A percentile compares a stretch with the other conserved stretches of the same genome.
Conservation (phyloP, 2,888 invertebrate genomes). For the Nymphalis polychloros region DNA sequence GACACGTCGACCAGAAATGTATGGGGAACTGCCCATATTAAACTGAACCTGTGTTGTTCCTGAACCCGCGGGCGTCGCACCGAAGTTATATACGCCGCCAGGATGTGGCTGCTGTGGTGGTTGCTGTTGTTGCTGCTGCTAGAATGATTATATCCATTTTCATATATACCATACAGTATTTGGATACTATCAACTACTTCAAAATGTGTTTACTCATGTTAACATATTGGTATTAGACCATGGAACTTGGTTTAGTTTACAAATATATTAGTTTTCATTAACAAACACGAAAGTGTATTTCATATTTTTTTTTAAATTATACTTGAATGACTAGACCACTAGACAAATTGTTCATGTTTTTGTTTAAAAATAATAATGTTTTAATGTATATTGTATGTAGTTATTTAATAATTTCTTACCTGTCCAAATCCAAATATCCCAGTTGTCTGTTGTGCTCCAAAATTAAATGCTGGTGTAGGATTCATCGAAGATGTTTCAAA, state of each 20-base stretch:
- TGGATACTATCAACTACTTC: too few species aligned
- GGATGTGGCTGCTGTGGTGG: constrained; percentile 46
- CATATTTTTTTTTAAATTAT: not conserved
- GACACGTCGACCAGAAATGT: constrained; percentile 50
- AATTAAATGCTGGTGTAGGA: constrained; percentile 52
- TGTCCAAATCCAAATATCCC: constrained; percentile 67
- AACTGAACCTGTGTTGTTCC: constrained; percentile 58
- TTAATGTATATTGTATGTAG: not conserved
- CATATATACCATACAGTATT: not conserved
- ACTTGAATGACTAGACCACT: not conserved
- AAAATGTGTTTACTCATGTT: too few species aligned
- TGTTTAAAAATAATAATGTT: not conserved
- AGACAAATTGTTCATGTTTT: not conserved
- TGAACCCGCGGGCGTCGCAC: constrained; percentile 30
- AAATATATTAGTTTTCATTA: too few species aligned
- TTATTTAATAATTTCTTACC: constrained; percentile 45
- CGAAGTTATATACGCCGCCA: constrained; percentile 57
- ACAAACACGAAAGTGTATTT: too few species aligned
- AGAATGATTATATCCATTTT: not conserved
- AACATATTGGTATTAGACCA: too few species aligned
- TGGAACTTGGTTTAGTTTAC: too few species aligned
- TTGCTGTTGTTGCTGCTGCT: constrained; percentile 18
- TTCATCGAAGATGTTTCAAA: constrained; percentile 51
- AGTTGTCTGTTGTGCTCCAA: constrained; percentile 51
- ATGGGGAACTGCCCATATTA: constrained; percentile 63